Evolutionary conservation across 2,888 invertebrate species (phyloP), one percentile per base, ranked within the genome.

Genomic region (Drosophila sordidapex): DNA sequence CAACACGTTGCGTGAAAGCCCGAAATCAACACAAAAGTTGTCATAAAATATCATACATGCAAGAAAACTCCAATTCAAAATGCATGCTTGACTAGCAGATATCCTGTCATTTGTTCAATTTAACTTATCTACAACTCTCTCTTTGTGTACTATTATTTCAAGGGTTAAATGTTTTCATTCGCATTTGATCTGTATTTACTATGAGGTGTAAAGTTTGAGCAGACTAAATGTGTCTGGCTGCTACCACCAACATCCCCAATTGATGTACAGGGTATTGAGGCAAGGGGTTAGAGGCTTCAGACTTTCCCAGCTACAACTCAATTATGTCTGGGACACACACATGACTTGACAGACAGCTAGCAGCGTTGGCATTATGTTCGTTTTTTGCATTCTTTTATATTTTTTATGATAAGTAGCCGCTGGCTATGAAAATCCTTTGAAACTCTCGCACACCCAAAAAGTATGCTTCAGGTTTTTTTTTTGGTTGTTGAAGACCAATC

Each of bases 351-450:
- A 83, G 83, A 82, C 83, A 82, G 75, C 78, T 64, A 72, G 74
- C 81, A 74, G 72, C 64, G 72, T 59, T 65, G 68, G 88, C 78
- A 80, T 87, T 89, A 81, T 83, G 72, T 73, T 74, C 67, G 56
- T 56, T 68, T 70, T 74, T 68, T 72, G 13, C n/a, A 27, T 68
- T 35, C 18, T 68, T 31, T 33, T 40, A n/a, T 58, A 43, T 66
- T 68, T 68, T 84, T 89, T 89, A 89, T 85, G 89, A 87, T 87
- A 87, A 87, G 90, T 87, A 87, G 87, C 87, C 87, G 89, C 83
- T 90, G 89, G 90, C 90, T 80, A 90, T 89, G 78, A 83, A 90
- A 87, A 86, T 89, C 88, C 86, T 86, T 86, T 86, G 90, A 89
- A 85, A 87, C 59, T 74, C 57, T 61, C 64, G 48, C 63, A 65